phyloP scores from a whole-genome alignment of 2,113 vertebrate genomes.

The Crotophaga sulcirostris region DNA sequence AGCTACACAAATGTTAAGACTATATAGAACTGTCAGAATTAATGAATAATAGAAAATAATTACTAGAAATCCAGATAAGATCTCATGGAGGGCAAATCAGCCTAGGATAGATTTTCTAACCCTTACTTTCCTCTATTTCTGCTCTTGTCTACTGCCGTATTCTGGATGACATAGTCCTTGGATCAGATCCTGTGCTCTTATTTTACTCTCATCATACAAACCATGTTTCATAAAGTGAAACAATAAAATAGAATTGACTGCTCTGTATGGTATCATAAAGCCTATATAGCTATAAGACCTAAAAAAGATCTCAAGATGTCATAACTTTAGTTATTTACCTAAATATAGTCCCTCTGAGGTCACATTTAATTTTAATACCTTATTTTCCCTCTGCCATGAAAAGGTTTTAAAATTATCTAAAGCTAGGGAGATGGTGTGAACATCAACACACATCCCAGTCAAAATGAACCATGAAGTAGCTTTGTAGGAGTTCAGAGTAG shows the following conservation, averaged over 20 bases:
- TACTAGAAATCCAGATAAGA: not conserved
- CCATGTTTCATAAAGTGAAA: not conserved
- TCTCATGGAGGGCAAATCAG: not conserved
- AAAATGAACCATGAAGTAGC: not conserved
- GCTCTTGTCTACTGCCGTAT: not conserved
- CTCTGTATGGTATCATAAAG: not conserved
- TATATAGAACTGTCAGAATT: not conserved
- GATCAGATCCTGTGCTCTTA: not conserved
- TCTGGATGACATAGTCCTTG: not conserved
- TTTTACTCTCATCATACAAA: not conserved
- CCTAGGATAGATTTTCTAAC: not conserved
- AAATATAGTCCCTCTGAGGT: not conserved
- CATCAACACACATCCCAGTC: not conserved
- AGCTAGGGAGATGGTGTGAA: not conserved
- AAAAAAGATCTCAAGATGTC: not conserved
- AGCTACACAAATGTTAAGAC: not conserved
- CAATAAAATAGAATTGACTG: not conserved
- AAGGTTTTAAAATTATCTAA: not conserved
- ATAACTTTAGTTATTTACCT: not conserved
- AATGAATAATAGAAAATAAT: not conserved
- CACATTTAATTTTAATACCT: not conserved
- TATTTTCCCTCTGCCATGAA: not conserved
- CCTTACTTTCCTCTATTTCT: not conserved
- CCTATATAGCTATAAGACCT: not conserved
- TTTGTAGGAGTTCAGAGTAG: not conserved